Percentiles rank a stretch among this genome's conserved stretches.
phyloP scores from a whole-genome alignment of 1,140 invertebrate species.

The Drosophila parvula region DNA sequence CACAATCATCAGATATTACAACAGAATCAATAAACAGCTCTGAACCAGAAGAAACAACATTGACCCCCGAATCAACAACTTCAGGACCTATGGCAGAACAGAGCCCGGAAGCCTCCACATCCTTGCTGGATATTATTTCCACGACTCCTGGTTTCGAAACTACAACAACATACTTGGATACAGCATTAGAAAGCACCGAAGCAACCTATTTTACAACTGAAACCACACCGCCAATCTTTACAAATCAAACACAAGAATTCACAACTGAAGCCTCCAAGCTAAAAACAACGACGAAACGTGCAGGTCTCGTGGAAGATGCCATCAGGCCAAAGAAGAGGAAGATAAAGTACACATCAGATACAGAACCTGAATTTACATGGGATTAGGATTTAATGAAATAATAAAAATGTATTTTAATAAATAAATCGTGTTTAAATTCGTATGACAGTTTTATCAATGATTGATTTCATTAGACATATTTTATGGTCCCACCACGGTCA shows the following conservation, averaged over 20 bases:
- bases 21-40: constrained; percentile 1
- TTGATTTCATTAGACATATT: not conserved
- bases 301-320: constrained; percentile 27
- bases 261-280: constrained; percentile 17
- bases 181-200: constrained; percentile 10
- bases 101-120: constrained; percentile 10
- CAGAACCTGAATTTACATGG: constrained; percentile 59
- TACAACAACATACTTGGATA: constrained; percentile 17
- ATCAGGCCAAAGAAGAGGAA: constrained; percentile 41
- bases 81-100: not conserved
- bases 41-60: not conserved
- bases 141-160: constrained; percentile 32
- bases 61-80: constrained; percentile 6
- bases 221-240: constrained; percentile 3
- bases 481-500: too few relatives aligned
- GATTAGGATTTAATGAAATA: not conserved
- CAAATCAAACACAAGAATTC: not conserved
- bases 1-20: constrained; percentile 1
- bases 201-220: not conserved
- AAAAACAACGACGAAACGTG: not conserved
- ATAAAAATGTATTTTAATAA: not conserved
- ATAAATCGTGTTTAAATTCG: too few relatives aligned
- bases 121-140: constrained; percentile 54
- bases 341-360: constrained; percentile 58
- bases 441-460: not conserved